Evolutionary conservation across 1,140 invertebrate genomes (phyloP).

Genomic region (Musca vetustissima): DNA sequence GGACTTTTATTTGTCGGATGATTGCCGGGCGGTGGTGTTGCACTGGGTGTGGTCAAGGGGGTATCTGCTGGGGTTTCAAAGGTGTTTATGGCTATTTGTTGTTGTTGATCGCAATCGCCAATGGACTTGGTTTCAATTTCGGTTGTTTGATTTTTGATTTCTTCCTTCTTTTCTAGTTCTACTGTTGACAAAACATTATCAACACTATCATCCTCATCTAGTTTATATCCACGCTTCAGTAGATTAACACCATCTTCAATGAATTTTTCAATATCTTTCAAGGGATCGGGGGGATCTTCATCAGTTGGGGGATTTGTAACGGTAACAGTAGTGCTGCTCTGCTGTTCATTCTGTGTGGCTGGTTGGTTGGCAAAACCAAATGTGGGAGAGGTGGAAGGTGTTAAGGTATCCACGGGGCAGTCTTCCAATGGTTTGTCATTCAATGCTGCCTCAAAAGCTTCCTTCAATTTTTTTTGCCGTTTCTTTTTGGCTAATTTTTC

Average conservation of each 20-base stretch:
- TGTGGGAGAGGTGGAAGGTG: background rate
- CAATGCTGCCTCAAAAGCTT: constrained; percentile 23
- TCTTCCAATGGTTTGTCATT: background rate
- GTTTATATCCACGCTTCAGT: constrained; percentile 44
- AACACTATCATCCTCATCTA: constrained; percentile 35
- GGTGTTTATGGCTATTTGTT: constrained; percentile 8
- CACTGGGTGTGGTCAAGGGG: constrained; percentile 22
- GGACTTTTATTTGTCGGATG: constrained; percentile 12
- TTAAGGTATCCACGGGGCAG: background rate
- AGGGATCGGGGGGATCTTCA: constrained; percentile 34
- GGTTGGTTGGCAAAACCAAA: background rate
- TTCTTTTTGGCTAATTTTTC: constrained; percentile 28
- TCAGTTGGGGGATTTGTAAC: background rate
- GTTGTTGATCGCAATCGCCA: no score
- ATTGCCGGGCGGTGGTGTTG: constrained; percentile 15
- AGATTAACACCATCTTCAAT: constrained; percentile 50
- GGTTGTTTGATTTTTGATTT: no score
- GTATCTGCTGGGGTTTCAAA: constrained; percentile 34
- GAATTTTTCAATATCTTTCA: constrained; percentile 51
- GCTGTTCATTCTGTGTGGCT: background rate
- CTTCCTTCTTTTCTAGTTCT: background rate
- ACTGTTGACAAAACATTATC: constrained; percentile 21
- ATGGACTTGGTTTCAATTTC: no score
- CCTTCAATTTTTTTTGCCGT: constrained; percentile 27
- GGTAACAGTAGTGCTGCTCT: background rate